Base-by-base conservation (phyloP, 2,888 invertebrate genomes). In the Polia nebulosa region DNA sequence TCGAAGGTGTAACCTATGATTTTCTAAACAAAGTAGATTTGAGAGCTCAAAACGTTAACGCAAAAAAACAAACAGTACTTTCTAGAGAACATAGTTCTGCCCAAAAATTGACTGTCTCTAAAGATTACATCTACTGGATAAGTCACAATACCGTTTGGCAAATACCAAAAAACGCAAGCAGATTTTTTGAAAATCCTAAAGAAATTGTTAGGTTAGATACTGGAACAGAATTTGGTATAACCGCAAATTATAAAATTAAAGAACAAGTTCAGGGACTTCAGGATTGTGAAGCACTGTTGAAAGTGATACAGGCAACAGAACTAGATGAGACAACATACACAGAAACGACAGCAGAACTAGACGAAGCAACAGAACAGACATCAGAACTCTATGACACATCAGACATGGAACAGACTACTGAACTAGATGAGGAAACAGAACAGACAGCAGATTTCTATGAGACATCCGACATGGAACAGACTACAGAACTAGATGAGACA, bases 41-140 rank as follows among this genome's bases (percentile, higher is more conserved):
- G 41, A 96, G 98, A 83, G 98, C 98, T 6, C 1, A 22, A 4
- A 34, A 53, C 15, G 15, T 15, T 8, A 53, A 15, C 8, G 4
- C 0, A 1, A 1, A 95, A 93, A 34, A 95, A 97, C 74, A 97
- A 41, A 92, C 96, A n/a, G 82, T 88, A 96, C 3, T 80, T 98
- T 98, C 0, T 97, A 97, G 71, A 96, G 97, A 27, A 3, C 0
- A 27, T 6, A 2, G 5, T n/a, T n/a, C 11, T 51, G n/a, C 11
- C 5, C 11, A 29, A n/a, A 15, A 51, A 29, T 89, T 99, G 68
- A 97, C 98, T 0, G 96, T 98, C 0, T 97, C 97, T 61, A 96
- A 96, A 8, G 96, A 97, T 72, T 94, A 94, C 20, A 92, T 99
- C 34, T 98, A 97, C 91, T 99, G 98, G 98, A 97, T 98, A 0